Evolutionary conservation across 2,113 vertebrate genomes (phyloP).

Genomic region (Nibea albiflora): DNA sequence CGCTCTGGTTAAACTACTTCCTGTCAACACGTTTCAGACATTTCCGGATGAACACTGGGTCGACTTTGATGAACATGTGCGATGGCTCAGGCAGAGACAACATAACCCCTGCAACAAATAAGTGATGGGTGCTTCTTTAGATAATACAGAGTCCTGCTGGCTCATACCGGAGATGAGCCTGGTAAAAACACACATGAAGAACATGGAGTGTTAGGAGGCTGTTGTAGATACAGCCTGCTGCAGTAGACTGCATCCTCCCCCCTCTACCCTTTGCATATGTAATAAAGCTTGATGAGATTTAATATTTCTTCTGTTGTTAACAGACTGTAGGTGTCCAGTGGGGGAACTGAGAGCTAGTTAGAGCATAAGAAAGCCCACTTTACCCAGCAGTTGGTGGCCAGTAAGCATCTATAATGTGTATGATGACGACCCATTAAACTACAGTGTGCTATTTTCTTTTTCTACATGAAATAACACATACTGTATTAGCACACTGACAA

Average conservation of each 20-base stretch:
- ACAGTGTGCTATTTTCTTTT: background rate
- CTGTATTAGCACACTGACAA: background rate
- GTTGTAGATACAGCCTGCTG: background rate
- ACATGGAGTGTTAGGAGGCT: background rate
- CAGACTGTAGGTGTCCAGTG: slow-evolving; percentile 2
- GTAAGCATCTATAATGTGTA: background rate
- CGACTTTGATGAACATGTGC: slow-evolving; percentile 61
- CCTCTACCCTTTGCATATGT: background rate
- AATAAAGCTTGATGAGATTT: background rate
- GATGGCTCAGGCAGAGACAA: slow-evolving; percentile 5
- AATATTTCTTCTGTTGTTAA: slow-evolving; percentile 1
- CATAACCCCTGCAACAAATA: slow-evolving; percentile 24
- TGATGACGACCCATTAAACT: background rate
- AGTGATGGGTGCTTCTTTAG: background rate
- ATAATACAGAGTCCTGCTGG: background rate
- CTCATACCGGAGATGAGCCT: background rate
- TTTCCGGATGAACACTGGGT: slow-evolving; percentile 40
- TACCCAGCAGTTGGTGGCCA: background rate
- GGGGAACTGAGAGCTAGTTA: background rate
- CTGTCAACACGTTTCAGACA: slow-evolving; percentile 38
- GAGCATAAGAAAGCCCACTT: background rate
- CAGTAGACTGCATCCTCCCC: background rate
- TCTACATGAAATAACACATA: background rate
- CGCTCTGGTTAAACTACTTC: background rate
- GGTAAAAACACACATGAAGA: background rate